phyloP scores from a whole-genome alignment of 2,797 vertebrate species.

The Gymnothorax reevesii region DNA sequence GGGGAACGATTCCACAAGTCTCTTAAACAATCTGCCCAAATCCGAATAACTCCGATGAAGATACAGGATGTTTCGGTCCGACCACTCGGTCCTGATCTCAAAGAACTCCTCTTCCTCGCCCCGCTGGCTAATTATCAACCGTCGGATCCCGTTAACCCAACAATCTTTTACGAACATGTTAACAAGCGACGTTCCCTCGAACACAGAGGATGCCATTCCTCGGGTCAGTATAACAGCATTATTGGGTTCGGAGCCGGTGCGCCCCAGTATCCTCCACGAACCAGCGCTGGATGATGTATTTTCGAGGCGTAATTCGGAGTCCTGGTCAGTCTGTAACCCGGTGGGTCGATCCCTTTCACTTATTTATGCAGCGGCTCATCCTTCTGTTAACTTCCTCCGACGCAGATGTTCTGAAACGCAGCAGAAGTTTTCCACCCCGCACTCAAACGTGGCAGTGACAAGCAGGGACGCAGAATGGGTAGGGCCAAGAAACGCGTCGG shows the following conservation, averaged over 20 bases:
- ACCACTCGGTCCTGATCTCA: constrained; percentile 82
- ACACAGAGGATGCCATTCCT: constrained; percentile 78
- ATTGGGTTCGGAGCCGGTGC: constrained; percentile 54
- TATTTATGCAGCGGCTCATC: constrained; percentile 1
- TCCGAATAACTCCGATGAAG: constrained; percentile 77
- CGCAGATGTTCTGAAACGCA: constrained; percentile 15
- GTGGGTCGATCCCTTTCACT: background rate
- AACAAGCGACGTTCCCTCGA: constrained; percentile 80
- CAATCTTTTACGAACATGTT: constrained; percentile 82
- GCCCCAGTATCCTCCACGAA: background rate
- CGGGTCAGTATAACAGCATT: constrained; percentile 45
- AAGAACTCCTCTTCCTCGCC: constrained; percentile 81
- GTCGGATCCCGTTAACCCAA: constrained; percentile 80
- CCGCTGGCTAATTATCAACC: constrained; percentile 73
- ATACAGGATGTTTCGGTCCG: constrained; percentile 79
- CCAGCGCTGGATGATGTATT: background rate
- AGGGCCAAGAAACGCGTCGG: background rate
- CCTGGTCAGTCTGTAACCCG: background rate
- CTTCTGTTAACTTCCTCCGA: background rate
- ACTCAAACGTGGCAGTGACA: background rate
- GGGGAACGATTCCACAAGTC: constrained; percentile 76
- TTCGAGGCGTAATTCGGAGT: background rate
- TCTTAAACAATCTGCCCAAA: constrained; percentile 73
- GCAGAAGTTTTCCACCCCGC: background rate
- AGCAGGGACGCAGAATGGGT: background rate